Base-by-base conservation (phyloP, 2,113 vertebrate species). In the Clarias batrachus region DNA sequence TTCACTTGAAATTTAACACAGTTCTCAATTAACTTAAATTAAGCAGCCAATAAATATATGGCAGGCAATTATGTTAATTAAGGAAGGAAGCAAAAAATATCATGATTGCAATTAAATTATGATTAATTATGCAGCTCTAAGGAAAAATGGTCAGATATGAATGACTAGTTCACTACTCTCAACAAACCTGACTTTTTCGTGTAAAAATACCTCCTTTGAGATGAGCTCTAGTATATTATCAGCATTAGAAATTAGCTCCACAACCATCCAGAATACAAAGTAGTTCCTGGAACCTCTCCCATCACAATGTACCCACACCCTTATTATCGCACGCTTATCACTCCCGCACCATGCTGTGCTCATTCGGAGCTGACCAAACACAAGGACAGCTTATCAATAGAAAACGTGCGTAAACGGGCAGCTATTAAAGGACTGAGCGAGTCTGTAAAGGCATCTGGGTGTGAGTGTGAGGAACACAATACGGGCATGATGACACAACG, bases 241-340 rank as follows among this genome's bases (percentile, higher is more conserved):
- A 87, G 85, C 37, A 6, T 54, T 79, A 11, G 33, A 66, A 82
- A 83, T 21, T 10, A 77, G 71, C 27, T 76, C n/a, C 57, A 86
- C 21, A 76, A 33, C 59, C 52, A 76, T 82, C 70, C 81, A 87
- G 60, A 77, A 30, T 33, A 82, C 11, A 57, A 30, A 66, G 48
- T 13, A 77, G 57, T 8, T 65, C 60, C 73, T 65, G 68, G 71
- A 82, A 57, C 81, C 11, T 83, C 70, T 57, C 68, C 56, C 37
- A 60, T 74, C 37, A 56, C 33, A 63, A n/a, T 27, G 57, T 54
- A 21, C 59, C 48, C 62, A 60, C 85, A 81, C 85, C 57, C 76
- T 54, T 19, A 66, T 74, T 79, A 52, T 62, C 25, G 23, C n/a
- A 78, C 8, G 71, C 87, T 89, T 90, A 90, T 90, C 86, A 54